Evolutionary conservation across 2,888 invertebrate genomes (phyloP).

Genomic region (Diaprepes abbreviatus): DNA sequence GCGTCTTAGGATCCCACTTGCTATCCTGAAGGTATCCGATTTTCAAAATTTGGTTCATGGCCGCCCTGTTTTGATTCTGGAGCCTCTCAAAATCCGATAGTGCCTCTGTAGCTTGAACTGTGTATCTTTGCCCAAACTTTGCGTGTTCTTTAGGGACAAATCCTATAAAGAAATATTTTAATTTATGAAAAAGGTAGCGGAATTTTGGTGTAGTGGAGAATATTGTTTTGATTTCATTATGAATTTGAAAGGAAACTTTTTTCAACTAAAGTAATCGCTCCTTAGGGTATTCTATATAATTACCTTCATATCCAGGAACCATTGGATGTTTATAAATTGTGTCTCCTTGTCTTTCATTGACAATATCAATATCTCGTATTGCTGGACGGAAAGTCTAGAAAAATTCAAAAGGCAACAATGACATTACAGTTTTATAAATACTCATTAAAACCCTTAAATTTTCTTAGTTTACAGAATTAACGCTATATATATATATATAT

Average conservation of each 20-base stretch:
- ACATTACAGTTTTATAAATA: too few species aligned
- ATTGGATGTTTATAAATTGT: conserved; percentile 81
- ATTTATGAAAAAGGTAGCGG: not conserved
- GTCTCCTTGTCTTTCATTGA: conserved; percentile 77
- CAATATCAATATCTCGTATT: conserved; percentile 75
- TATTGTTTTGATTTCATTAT: too few species aligned
- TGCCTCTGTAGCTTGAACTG: conserved; percentile 80
- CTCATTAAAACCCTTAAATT: too few species aligned
- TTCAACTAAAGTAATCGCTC: too few species aligned
- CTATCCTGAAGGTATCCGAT: conserved; percentile 75
- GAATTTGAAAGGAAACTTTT: too few species aligned
- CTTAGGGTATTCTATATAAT: too few species aligned
- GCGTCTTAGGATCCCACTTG: conserved; percentile 74
- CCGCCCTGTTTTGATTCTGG: conserved; percentile 73
- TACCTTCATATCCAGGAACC: conserved; percentile 83
- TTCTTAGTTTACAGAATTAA: too few species aligned
- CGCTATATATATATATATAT: too few species aligned
- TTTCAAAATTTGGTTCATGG: conserved; percentile 72
- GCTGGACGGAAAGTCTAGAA: conserved; percentile 74
- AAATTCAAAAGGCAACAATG: too few species aligned
- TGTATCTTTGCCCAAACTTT: conserved; percentile 79
- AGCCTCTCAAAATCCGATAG: conserved; percentile 79
- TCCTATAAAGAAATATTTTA: conserved; percentile 62
- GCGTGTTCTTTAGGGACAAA: conserved; percentile 78
- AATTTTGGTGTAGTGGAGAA: too few species aligned